Percentiles rank a stretch among this genome's conserved stretches.
Conservation (phyloP, 2,888 invertebrate species). For the Acholoe squamosa region DNA sequence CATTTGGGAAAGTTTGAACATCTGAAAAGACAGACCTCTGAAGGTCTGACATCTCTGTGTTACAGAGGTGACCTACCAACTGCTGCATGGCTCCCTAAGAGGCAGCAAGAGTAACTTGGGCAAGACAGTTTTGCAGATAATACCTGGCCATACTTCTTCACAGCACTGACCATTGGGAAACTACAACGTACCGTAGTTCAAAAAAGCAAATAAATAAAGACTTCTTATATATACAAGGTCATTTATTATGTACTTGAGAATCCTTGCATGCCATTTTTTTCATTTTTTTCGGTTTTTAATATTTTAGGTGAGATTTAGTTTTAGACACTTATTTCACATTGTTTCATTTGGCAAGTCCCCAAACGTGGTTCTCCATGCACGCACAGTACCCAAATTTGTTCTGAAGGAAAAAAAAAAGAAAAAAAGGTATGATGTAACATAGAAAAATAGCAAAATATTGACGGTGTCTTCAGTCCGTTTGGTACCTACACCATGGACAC, state of each 20-base stretch:
- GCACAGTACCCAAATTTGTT: slow-evolving; percentile 47
- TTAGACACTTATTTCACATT: slow-evolving; percentile 1
- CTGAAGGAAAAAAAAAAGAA: no score
- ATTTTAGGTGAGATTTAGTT: slow-evolving; percentile 29
- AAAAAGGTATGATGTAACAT: slow-evolving; percentile 37
- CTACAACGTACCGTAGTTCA: no score
- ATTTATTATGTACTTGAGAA: slow-evolving; percentile 51
- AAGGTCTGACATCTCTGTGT: no score
- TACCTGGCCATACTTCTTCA: no score
- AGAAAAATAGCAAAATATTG: slow-evolving; percentile 60
- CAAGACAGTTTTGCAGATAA: no score
- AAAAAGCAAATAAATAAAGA: no score
- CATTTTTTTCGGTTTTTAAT: slow-evolving; percentile 56
- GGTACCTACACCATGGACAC: slow-evolving; percentile 37
- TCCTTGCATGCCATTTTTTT: slow-evolving; percentile 28
- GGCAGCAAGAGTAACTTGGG: no score
- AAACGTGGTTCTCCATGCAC: slow-evolving; percentile 35
- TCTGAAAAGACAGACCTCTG: no score
- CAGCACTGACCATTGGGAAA: no score
- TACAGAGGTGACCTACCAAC: no score
- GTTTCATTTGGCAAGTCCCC: neutral
- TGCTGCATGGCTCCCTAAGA: no score
- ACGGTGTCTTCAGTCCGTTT: slow-evolving; percentile 52
- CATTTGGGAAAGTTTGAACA: no score
- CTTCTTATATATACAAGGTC: slow-evolving; percentile 50